phyloP scores from a whole-genome alignment of 2,888 invertebrate genomes.

The Drosophila fulvimacula region DNA sequence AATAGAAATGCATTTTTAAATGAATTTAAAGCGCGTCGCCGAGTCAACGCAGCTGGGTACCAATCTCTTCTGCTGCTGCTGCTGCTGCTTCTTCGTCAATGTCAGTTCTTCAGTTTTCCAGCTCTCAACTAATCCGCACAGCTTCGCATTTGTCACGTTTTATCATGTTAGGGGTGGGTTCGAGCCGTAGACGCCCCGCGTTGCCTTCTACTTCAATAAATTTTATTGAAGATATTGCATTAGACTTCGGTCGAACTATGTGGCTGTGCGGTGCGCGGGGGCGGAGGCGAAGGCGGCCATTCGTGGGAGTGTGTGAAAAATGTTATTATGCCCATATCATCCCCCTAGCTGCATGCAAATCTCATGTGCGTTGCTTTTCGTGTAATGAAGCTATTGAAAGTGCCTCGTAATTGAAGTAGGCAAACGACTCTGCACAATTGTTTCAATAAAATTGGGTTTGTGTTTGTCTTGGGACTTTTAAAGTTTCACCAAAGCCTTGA shows the following conservation, averaged over 20 bases:
- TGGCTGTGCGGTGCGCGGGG: not conserved
- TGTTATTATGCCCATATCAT: constrained; percentile 23
- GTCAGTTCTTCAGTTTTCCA: constrained; percentile 18
- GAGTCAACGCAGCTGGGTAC: constrained; percentile 47
- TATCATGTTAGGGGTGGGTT: constrained; percentile 38
- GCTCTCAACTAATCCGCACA: constrained; percentile 51
- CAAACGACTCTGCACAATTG: constrained; percentile 27
- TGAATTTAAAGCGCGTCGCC: constrained; percentile 45
- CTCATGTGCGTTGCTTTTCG: constrained; percentile 15
- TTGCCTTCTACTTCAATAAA: constrained; percentile 21
- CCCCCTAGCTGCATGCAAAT: constrained; percentile 42
- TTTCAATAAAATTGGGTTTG: constrained; percentile 10
- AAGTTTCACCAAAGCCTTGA: not conserved
- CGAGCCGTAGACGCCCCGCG: constrained; percentile 21
- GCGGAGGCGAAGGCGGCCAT: not conserved
- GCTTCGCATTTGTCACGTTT: constrained; percentile 66
- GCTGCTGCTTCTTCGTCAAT: not conserved
- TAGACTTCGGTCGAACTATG: constrained; percentile 29
- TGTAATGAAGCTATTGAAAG: constrained; percentile 39
- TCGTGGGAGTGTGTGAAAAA: constrained; percentile 28
- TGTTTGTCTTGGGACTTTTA: not conserved
- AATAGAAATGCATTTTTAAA: constrained; percentile 57
- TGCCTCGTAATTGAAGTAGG: constrained; percentile 11
- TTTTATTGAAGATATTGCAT: constrained; percentile 51
- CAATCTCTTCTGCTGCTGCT: constrained; percentile 5